Evolutionary conservation across 2,888 invertebrate species (phyloP).

Genomic region (Sarcophaga carnaria): DNA sequence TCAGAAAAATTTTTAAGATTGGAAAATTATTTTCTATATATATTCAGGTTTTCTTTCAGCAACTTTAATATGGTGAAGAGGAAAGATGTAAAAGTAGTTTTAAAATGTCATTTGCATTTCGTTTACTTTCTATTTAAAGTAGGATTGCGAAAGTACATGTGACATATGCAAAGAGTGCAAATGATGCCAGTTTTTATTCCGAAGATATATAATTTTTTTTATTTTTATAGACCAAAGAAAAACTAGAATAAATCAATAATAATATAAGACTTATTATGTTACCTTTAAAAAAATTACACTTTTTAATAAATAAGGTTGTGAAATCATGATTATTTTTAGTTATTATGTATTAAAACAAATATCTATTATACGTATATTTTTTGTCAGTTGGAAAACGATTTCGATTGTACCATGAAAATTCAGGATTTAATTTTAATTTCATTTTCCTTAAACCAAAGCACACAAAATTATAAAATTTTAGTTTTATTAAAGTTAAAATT

Average conservation of each 20-base stretch:
- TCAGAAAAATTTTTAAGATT: too few species aligned
- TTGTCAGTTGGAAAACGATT: neutral
- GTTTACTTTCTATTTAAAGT: neutral
- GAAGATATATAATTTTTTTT: neutral
- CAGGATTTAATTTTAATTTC: neutral
- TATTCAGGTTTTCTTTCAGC: too few species aligned
- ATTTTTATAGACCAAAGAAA: slow-evolving; percentile 36
- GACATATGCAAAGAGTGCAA: neutral
- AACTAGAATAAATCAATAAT: slow-evolving; percentile 41
- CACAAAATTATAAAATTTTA: slow-evolving; percentile 31
- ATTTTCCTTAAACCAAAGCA: neutral
- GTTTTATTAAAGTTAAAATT: slow-evolving; percentile 7
- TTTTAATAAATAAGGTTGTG: slow-evolving; percentile 65
- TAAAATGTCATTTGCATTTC: neutral
- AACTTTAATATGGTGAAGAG: too few species aligned
- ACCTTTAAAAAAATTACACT: slow-evolving; percentile 47
- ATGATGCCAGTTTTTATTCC: neutral
- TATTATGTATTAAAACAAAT: slow-evolving; percentile 40
- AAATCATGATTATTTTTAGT: slow-evolving; percentile 52
- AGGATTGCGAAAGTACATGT: neutral
- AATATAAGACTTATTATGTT: slow-evolving; percentile 58
- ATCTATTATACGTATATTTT: slow-evolving; percentile 22
- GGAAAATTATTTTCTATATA: too few species aligned
- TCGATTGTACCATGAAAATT: slow-evolving; percentile 20
- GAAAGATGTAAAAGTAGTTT: too few species aligned